Evolutionary conservation across 1,140 invertebrate genomes (phyloP).

Genomic region (Listronotus oregonensis): DNA sequence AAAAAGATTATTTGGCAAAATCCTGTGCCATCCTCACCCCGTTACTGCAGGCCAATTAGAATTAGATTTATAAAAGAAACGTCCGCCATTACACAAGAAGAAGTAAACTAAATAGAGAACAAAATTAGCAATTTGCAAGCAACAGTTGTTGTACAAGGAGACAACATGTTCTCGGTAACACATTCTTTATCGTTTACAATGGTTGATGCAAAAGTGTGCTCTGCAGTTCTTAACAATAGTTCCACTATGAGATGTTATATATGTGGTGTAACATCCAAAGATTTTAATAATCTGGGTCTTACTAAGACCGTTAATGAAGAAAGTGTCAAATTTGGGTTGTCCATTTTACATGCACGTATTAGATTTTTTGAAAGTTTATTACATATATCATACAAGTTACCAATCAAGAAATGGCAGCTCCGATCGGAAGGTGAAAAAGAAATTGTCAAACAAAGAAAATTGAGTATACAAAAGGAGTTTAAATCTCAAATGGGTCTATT

Average conservation of each 20-base stretch:
- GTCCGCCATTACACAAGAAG: conserved; percentile 44
- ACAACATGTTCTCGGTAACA: conserved; percentile 30
- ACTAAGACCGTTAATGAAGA: conserved; percentile 37
- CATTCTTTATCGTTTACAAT: conserved; percentile 51
- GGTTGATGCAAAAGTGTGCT: conserved; percentile 55
- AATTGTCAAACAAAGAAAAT: no score
- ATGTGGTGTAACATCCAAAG: conserved; percentile 47
- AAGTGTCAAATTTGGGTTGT: conserved; percentile 48
- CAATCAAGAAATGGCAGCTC: no score
- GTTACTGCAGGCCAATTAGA: conserved; percentile 49
- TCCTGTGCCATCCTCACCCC: conserved; percentile 45
- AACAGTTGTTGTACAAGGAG: not conserved
- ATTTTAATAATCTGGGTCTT: conserved; percentile 50
- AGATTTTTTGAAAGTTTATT: conserved; percentile 53
- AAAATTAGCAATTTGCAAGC: conserved; percentile 7
- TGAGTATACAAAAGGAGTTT: no score
- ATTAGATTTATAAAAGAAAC: conserved; percentile 48
- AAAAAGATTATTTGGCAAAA: conserved; percentile 49
- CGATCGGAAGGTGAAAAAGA: no score
- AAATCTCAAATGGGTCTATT: no score
- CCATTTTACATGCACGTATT: conserved; percentile 53
- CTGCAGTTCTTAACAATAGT: conserved; percentile 52
- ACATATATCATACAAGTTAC: conserved; percentile 39
- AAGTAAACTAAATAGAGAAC: conserved; percentile 39
- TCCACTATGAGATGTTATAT: conserved; percentile 52